Percentiles rank a stretch among this genome's conserved stretches.
phyloP scores from a whole-genome alignment of 2,113 vertebrate species.

The Callipepla californica region DNA sequence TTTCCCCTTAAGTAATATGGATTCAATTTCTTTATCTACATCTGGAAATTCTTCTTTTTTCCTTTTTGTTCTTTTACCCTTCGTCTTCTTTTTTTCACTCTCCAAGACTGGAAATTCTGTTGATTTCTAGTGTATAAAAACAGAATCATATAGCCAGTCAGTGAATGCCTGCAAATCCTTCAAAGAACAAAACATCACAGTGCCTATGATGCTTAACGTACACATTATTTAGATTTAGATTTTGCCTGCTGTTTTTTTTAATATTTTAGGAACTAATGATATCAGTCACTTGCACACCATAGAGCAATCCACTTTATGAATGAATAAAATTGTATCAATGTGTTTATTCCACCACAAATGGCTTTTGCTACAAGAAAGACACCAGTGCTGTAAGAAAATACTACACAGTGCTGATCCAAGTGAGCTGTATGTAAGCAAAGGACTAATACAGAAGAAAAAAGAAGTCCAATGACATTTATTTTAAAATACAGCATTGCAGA shows the following conservation, averaged over 20 bases:
- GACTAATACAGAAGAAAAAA: not conserved
- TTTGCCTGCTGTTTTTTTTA: not conserved
- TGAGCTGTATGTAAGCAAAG: not conserved
- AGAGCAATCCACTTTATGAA: not conserved
- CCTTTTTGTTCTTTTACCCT: slow-evolving; percentile 74
- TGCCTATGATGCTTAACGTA: not conserved
- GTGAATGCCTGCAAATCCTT: not conserved
- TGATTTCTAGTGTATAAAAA: slow-evolving; percentile 68
- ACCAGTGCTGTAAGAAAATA: not conserved
- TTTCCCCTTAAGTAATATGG: slow-evolving; percentile 75
- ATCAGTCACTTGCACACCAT: not conserved
- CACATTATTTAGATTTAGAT: not conserved
- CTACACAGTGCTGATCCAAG: not conserved
- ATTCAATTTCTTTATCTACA: slow-evolving; percentile 75
- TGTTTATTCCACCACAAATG: not conserved
- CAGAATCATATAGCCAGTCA: not conserved
- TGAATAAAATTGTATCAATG: not conserved
- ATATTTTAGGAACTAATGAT: not conserved
- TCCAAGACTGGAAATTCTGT: slow-evolving; percentile 79
- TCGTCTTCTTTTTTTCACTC: slow-evolving; percentile 76
- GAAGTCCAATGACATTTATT: not conserved
- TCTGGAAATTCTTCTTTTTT: slow-evolving; percentile 68
- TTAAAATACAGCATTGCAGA: not conserved
- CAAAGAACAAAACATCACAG: not conserved
- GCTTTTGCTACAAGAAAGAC: not conserved